Evolutionary conservation across 2,797 vertebrate genomes (phyloP).

Genomic region (Cirrhinus mrigala): DNA sequence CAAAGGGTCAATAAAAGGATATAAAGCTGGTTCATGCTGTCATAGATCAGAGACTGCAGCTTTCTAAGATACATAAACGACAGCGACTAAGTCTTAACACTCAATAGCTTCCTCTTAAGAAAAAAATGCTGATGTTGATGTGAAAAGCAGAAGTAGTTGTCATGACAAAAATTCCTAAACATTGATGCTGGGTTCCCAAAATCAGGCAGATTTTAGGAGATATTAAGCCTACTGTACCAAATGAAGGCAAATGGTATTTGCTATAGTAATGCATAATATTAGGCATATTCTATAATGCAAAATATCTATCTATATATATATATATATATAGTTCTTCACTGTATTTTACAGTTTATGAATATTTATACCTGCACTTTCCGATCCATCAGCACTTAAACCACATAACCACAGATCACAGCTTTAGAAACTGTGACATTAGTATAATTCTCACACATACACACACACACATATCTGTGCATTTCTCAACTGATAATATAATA

Average conservation of each 20-base stretch:
- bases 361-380: background rate
- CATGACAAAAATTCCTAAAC: background rate
- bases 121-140: background rate
- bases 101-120: background rate
- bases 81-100: background rate
- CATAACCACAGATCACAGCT: background rate
- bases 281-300: background rate
- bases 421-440: background rate
- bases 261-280: no score
- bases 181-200: background rate
- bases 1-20: conserved; percentile 3
- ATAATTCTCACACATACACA: background rate
- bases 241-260: background rate
- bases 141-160: background rate
- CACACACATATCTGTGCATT: no score
- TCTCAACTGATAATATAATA: no score
- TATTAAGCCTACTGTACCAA: background rate
- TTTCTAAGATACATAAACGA: background rate
- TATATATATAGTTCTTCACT: background rate
- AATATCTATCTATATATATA: background rate
- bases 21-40: background rate
- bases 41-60: background rate
- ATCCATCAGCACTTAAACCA: background rate
- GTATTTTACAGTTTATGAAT: background rate
- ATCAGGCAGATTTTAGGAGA: background rate